Conservation (phyloP, 2,888 invertebrate species). For the Hydrotaea cyrtoneurina region DNA sequence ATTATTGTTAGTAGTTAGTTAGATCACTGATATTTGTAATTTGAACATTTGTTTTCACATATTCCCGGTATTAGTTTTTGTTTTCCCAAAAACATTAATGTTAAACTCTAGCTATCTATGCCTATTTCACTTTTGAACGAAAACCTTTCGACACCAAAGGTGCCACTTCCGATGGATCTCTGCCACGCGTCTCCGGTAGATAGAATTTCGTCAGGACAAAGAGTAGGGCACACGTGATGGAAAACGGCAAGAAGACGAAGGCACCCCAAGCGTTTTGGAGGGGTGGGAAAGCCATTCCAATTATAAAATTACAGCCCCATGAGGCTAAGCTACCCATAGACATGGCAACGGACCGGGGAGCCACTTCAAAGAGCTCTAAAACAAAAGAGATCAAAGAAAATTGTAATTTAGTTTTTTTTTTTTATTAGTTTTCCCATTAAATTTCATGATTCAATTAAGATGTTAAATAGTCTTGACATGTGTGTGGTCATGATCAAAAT, state of each 20-base stretch:
- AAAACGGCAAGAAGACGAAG: conserved; percentile 89
- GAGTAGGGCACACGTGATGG: conserved; percentile 79
- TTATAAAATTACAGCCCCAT: conserved; percentile 93
- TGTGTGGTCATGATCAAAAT: not conserved
- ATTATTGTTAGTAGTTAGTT: not conserved
- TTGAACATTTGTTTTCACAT: conserved; percentile 20
- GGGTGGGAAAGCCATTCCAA: conserved; percentile 89
- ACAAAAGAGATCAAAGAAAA: conserved; percentile 51
- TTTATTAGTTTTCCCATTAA: not conserved
- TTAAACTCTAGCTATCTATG: not conserved
- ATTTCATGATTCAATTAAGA: conserved; percentile 10
- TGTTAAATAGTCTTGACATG: not conserved
- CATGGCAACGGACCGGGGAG: conserved; percentile 92
- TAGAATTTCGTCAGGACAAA: conserved; percentile 83
- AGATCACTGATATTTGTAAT: conserved; percentile 12
- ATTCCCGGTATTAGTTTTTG: conserved; percentile 19
- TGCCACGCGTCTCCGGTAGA: conserved; percentile 89
- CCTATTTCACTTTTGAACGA: conserved; percentile 80
- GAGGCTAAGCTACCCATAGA: conserved; percentile 92
- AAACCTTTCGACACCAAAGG: conserved; percentile 85
- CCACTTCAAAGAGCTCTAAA: conserved; percentile 90
- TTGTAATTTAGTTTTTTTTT: too few species aligned
- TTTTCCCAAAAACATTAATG: not conserved
- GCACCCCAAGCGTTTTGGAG: conserved; percentile 85
- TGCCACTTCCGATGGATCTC: conserved; percentile 85